A percentile compares a stretch with the other conserved stretches of the same genome.
Conservation (phyloP, 1,140 invertebrate species). For the Laupala kohalensis region DNA sequence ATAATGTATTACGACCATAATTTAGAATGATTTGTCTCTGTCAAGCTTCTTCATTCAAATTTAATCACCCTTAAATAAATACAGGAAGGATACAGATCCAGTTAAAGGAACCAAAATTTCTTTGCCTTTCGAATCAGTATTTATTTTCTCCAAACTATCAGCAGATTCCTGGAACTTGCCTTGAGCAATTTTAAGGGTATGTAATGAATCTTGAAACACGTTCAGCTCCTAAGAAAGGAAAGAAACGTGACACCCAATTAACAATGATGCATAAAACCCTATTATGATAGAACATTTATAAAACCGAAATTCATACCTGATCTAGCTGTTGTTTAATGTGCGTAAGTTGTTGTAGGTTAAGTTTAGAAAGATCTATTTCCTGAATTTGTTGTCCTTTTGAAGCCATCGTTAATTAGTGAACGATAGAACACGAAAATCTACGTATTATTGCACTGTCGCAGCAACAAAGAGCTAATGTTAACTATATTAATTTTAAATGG, state of each 20-base stretch:
- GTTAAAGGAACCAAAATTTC: slow-evolving; percentile 1
- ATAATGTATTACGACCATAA: no score
- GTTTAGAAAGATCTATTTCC: neutral
- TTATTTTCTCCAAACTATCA: slow-evolving; percentile 6
- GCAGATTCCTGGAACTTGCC: neutral
- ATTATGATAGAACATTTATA: no score
- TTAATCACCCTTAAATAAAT: neutral
- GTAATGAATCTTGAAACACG: slow-evolving; percentile 5
- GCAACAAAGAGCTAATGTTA: no score
- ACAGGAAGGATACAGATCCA: neutral
- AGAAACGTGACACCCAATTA: no score
- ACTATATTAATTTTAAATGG: no score
- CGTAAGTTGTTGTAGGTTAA: slow-evolving; percentile 1
- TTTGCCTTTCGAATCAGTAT: neutral
- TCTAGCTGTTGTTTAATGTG: slow-evolving; percentile 6
- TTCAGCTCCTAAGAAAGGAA: neutral
- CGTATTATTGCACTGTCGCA: no score
- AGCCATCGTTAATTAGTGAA: no score
- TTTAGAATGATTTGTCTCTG: no score
- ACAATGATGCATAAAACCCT: no score
- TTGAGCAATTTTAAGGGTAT: slow-evolving; percentile 1
- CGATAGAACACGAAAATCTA: no score
- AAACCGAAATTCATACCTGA: no score
- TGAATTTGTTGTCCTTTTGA: neutral
- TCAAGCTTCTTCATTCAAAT: no score